Evolutionary conservation across 2,797 vertebrate species (phyloP), one percentile per base, ranked within the genome.

Genomic region (Argentina silus): DNA sequence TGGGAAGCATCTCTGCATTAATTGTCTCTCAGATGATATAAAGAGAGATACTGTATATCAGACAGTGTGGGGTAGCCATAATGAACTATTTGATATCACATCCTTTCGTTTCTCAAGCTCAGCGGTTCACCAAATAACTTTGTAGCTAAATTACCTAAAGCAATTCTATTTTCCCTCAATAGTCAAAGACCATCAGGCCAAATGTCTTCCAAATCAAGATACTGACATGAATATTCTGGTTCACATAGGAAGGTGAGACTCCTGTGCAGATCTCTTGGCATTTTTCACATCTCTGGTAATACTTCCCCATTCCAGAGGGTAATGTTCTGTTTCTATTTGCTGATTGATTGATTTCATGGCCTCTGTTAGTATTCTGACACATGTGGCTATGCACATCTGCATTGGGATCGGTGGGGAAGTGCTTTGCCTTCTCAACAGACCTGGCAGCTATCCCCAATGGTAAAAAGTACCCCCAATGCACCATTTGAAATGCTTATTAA

Each of bases 121-220:
- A 85, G 77, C 60, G 73, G 75, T 86, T 87, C 83, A 72, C 79
- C 68, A 85, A 80, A 81, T 72, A 73, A 79, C 72, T 68, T 67
- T 7, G 21, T 66, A 73, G 81, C 78, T 83, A 81, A 82, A 83
- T 85, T 83, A 78, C 70, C 73, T 36, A 74, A 61, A 74, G 69
- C 48, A 36, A 11, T 62, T 57, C 43, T 43, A 27, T 76, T 79
- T 61, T 4, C 65, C 72, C 53, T 19, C 10, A 5, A 70, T 67
- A 57, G 45, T 77, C 59, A 68, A 64, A 69, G 27, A 51, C 61
- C 66, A 53, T 61, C 74, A 50, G 63, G 75, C 78, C 82, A 79
- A 77, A 83, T 71, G 60, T 75, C 68, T 72, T 65, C 67, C 57
- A 82, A 64, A 84, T 76, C 66, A 77, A 43, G 59, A 62, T 57